These are phyloP conservation scores for Silurus asotus DNA, from an alignment of 2,113 vertebrate genomes.

Conservation along the genomic window DNA sequence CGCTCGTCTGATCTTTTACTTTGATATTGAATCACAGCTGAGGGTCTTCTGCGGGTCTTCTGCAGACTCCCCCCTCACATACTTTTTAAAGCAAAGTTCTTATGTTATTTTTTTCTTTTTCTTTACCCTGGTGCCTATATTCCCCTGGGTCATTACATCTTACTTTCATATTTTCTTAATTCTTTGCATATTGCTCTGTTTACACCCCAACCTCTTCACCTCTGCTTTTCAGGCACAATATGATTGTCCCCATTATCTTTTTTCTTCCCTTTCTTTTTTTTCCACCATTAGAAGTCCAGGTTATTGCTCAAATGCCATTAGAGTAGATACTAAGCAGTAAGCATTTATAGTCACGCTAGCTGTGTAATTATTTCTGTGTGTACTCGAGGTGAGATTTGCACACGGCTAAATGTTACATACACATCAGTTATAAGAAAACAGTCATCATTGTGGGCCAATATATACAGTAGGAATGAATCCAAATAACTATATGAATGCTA, in stretches of 20 bases:
- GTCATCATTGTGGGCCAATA: too few relatives aligned
- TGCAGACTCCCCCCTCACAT: not conserved
- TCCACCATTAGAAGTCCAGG: not conserved
- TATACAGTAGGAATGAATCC: not conserved
- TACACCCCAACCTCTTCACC: not conserved
- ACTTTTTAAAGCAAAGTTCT: not conserved
- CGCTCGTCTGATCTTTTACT: slow-evolving; percentile 38
- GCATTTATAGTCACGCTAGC: not conserved
- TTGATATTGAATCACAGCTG: slow-evolving; percentile 31
- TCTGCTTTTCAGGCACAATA: not conserved
- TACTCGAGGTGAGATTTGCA: not conserved
- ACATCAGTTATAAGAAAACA: not conserved
- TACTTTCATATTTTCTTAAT: not conserved
- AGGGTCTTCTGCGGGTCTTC: slow-evolving; percentile 9
- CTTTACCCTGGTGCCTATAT: not conserved
- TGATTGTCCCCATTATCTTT: not conserved
- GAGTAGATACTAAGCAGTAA: not conserved
- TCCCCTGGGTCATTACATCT: not conserved
- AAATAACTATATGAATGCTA: not conserved
- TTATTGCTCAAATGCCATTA: slow-evolving; percentile 6
- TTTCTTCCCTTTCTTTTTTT: not conserved
- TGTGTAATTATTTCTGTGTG: not conserved
- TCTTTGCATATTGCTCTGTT: not conserved
- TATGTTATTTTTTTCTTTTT: not conserved
- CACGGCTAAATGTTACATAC: not conserved